These are phyloP conservation scores for Lepidostoma basale DNA, from an alignment of 1,140 invertebrate species.

Conservation along the genomic window DNA sequence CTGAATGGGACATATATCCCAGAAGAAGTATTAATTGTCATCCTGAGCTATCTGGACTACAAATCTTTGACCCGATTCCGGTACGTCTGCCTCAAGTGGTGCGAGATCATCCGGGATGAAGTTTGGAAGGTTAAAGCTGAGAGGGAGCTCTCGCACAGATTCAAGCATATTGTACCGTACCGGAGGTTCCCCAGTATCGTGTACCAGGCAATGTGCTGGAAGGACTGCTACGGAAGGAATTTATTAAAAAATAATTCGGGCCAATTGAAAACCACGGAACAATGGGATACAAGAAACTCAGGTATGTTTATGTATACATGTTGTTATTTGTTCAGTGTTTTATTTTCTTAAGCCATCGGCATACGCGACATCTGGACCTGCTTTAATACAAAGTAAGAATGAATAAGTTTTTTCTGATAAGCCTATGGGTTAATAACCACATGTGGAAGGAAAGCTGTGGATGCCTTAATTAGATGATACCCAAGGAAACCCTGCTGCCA, in stretches of 20 bases:
- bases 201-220: slow-evolving; percentile 48
- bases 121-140: slow-evolving; percentile 43
- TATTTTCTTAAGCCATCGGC: too few species aligned
- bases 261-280: not conserved
- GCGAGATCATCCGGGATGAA: slow-evolving; percentile 21
- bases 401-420: too few species aligned
- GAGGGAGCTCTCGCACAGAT: slow-evolving; percentile 5
- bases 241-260: slow-evolving; percentile 54
- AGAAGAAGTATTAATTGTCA: slow-evolving; percentile 32
- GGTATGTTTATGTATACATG: too few species aligned
- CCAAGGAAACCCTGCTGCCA: too few species aligned
- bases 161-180: not conserved
- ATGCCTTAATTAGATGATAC: too few species aligned
- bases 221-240: slow-evolving; percentile 49
- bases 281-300: too few species aligned
- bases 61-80: slow-evolving; percentile 14
- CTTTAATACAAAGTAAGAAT: too few species aligned
- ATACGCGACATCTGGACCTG: too few species aligned
- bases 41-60: slow-evolving; percentile 34
- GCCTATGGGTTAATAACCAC: too few species aligned
- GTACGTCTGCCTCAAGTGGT: slow-evolving; percentile 34
- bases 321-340: too few species aligned
- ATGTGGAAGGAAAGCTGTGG: too few species aligned
- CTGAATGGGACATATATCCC: slow-evolving; percentile 21
- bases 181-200: slow-evolving; percentile 38